Conservation (phyloP, 2,888 invertebrate genomes). For the Morpho helenor region DNA sequence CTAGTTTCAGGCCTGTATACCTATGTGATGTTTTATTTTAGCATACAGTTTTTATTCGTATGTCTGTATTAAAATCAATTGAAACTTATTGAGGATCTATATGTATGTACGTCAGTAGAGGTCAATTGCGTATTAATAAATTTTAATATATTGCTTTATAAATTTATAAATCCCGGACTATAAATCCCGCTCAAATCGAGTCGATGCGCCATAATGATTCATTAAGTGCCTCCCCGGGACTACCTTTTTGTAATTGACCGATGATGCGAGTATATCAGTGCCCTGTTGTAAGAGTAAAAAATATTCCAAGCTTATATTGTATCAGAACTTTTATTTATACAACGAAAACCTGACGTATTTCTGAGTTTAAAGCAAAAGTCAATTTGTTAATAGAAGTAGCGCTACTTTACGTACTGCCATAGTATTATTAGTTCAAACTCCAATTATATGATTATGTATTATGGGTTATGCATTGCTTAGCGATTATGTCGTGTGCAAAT, state of each 20-base stretch:
- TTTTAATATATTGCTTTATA: conserved; percentile 14
- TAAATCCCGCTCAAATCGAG: conserved; percentile 59
- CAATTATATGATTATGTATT: no score
- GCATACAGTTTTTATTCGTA: no score
- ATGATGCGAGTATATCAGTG: conserved; percentile 73
- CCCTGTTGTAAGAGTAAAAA: conserved; percentile 47
- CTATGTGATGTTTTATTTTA: not conserved
- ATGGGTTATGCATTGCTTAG: no score
- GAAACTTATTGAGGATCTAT: no score
- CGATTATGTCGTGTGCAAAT: no score
- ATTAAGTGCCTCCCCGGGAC: conserved; percentile 77
- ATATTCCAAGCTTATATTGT: conserved; percentile 25
- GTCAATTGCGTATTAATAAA: conserved; percentile 6
- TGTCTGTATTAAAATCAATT: no score
- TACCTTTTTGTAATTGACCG: conserved; percentile 78
- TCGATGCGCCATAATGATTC: conserved; percentile 70
- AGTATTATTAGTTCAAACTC: no score
- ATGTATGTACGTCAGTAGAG: no score
- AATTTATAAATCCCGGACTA: conserved; percentile 40
- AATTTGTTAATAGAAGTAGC: no score
- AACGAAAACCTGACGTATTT: no score
- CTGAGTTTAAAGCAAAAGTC: no score
- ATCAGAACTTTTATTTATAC: not conserved
- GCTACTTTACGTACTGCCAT: no score
- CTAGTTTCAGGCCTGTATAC: not conserved